Base-by-base conservation (phyloP, 2,797 vertebrate genomes). In the Lemur catta region DNA sequence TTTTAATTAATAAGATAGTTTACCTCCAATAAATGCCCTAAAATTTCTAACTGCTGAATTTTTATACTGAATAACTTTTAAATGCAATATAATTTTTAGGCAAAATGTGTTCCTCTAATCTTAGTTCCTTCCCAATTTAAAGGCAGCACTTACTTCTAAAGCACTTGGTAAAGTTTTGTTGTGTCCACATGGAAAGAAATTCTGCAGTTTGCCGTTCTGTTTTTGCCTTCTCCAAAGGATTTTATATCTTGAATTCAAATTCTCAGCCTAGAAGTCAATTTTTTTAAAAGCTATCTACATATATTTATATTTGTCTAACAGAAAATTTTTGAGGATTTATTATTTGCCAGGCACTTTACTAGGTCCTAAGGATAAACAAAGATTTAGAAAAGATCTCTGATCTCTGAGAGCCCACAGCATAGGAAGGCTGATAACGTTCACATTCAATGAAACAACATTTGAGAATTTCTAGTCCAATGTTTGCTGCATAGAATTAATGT, bases 181-280 rank as follows among this genome's bases (percentile, higher is more conserved):
- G 2, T 35, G 67, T 79, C 38, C 11, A 11, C 12, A 76, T 6
- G 20, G 17, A 35, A 59, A 57, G 13, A 38, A 30, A 14, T 6
- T 75, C 30, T 17, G 1, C 6, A 35, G 22, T 84, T 74, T 57
- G 43, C 28, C 5, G 0, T 4, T 90, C 90, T 26, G 18, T 30
- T 90, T 79, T 78, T 72, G 12, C 74, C 4, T 90, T 79, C 74
- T 72, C 67, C 20, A 43, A 69, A 69, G 38, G 6, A 55, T 65
- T 95, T 57, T 61, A 48, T 15, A 35, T 33, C 17, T 90, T 74
- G 22, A 85, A 91, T 75, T 76, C 48, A 69, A 92, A 91, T 52
- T n/a, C 30, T 91, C 18, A 63, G 13, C 11, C 43, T n/a, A 43
- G 24, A 46, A 91, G n/a, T 80, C 59, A 55, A 50, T 63, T 28